Evolutionary conservation across 1,140 invertebrate species (phyloP).

Genomic region (Agrilus planipennis): DNA sequence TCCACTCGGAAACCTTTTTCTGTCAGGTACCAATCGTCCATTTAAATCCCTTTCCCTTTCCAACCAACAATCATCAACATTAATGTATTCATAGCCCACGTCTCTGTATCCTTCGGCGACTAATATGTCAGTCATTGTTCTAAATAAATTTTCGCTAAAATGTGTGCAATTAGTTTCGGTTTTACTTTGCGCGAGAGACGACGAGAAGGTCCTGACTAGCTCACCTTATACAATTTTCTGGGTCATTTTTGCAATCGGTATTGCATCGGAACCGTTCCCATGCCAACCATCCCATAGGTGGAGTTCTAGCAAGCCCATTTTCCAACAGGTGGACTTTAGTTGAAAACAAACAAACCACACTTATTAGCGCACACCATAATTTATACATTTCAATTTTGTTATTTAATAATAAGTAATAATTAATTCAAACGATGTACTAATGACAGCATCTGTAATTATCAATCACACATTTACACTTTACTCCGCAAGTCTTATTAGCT

Average conservation of each 20-base stretch:
- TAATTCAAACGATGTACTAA: too few relatives aligned
- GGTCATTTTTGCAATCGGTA: slow-evolving; percentile 84
- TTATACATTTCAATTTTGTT: slow-evolving; percentile 29
- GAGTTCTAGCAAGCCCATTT: slow-evolving; percentile 72
- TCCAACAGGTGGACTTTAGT: slow-evolving; percentile 42
- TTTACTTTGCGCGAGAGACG: too few relatives aligned
- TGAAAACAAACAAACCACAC: slow-evolving; percentile 18
- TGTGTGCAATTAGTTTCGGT: too few relatives aligned
- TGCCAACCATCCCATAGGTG: slow-evolving; percentile 78
- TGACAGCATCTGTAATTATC: too few relatives aligned
- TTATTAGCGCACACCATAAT: slow-evolving; percentile 21
- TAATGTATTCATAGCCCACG: slow-evolving; percentile 85
- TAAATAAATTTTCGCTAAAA: slow-evolving; percentile 80
- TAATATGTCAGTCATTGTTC: slow-evolving; percentile 82
- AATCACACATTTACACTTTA: too few relatives aligned
- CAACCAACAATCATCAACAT: slow-evolving; percentile 94
- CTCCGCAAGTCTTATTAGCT: too few relatives aligned
- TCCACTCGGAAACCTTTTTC: slow-evolving; percentile 79
- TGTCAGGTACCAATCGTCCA: slow-evolving; percentile 76
- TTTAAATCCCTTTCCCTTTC: slow-evolving; percentile 61
- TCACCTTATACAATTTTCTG: slow-evolving; percentile 86
- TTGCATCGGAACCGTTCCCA: slow-evolving; percentile 91
- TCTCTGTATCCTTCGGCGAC: slow-evolving; percentile 80
- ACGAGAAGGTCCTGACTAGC: too few relatives aligned
- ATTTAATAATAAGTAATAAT: too few relatives aligned